These are phyloP conservation scores for Aporophyla nigra DNA, from an alignment of 2,888 invertebrate genomes.

Conservation along the genomic window DNA sequence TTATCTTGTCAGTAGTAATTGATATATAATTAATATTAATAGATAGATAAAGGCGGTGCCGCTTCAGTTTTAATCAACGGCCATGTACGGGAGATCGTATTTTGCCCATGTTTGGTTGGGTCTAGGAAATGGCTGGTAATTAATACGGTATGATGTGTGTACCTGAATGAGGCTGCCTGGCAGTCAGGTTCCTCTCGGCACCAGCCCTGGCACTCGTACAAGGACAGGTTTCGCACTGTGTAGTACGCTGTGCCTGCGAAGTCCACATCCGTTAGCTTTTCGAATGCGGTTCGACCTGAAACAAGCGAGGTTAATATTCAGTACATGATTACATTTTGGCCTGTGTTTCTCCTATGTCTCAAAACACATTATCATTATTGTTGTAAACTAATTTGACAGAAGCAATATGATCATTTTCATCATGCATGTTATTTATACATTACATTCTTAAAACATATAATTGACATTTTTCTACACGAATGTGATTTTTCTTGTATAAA, in stretches of 20 bases:
- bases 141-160: constrained; percentile 45
- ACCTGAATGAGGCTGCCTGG: constrained; percentile 97
- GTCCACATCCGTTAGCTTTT: constrained; percentile 97
- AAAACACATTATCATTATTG: background rate
- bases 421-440: no score
- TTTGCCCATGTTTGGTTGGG: constrained; percentile 36
- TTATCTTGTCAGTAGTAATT: constrained; percentile 62
- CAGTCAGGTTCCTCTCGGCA: constrained; percentile 98
- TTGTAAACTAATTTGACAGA: background rate
- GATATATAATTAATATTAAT: constrained; percentile 60
- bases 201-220: constrained; percentile 99
- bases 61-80: constrained; percentile 35
- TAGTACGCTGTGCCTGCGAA: constrained; percentile 97
- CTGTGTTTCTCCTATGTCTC: background rate
- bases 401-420: background rate
- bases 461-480: no score
- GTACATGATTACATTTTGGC: background rate
- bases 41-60: constrained; percentile 24
- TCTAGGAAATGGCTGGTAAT: constrained; percentile 48
- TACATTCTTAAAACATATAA: no score
- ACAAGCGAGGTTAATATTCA: constrained; percentile 64
- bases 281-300: constrained; percentile 96
- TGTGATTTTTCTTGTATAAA: no score
- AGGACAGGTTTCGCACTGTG: constrained; percentile 96
- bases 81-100: constrained; percentile 26